Evolutionary conservation across 2,888 invertebrate genomes (phyloP).

Genomic region (Buathra laborator): DNA sequence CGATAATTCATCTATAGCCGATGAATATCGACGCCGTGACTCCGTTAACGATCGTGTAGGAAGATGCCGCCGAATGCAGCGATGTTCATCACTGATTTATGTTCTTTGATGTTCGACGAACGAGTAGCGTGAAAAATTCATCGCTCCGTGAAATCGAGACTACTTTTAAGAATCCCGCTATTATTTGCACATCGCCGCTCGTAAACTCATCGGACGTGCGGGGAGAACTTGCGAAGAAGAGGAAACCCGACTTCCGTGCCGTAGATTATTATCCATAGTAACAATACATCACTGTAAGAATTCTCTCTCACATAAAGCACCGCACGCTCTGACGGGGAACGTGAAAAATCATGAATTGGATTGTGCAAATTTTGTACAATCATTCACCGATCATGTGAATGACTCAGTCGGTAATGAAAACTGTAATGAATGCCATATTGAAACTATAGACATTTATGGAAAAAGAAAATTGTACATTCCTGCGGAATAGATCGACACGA

Average conservation of each 20-base stretch:
- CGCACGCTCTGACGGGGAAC: neutral
- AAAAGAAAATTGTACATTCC: no score
- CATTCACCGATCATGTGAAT: neutral
- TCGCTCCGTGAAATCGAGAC: conserved; percentile 62
- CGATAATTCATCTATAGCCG: neutral
- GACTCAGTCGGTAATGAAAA: neutral
- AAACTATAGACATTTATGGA: no score
- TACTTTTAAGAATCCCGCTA: conserved; percentile 40
- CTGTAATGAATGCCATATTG: no score
- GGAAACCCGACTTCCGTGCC: conserved; percentile 62
- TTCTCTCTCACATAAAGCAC: neutral
- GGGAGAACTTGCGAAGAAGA: conserved; percentile 42
- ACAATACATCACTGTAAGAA: conserved; percentile 15
- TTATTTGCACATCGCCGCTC: conserved; percentile 37
- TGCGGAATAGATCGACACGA: no score
- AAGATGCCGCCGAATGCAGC: neutral
- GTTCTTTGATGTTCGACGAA: conserved; percentile 17
- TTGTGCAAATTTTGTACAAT: neutral
- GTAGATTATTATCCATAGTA: conserved; percentile 55
- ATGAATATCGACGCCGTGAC: neutral
- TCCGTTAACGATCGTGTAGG: neutral
- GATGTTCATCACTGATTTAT: neutral
- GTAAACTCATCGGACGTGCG: conserved; percentile 14
- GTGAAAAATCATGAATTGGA: neutral
- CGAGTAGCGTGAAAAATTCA: conserved; percentile 29